Percentiles rank a stretch among this genome's conserved stretches.
These are phyloP conservation scores for Stratiomys singularior DNA, from an alignment of 2,888 invertebrate species.

Conservation along the genomic window DNA sequence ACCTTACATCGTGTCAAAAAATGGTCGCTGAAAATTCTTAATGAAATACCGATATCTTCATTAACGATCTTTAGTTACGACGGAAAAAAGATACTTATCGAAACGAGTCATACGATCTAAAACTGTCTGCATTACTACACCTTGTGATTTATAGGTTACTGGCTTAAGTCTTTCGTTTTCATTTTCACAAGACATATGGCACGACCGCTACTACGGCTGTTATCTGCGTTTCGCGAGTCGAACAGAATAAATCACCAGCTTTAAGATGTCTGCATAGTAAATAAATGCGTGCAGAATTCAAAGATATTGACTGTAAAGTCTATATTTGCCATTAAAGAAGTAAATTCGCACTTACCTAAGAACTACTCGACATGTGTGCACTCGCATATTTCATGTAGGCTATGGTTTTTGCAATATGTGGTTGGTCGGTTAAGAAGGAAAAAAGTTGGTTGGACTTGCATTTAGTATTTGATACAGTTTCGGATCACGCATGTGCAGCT, in stretches of 20 bases:
- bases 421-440: too few species aligned
- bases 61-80: neutral
- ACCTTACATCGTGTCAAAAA: neutral
- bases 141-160: slow-evolving; percentile 1
- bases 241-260: slow-evolving; percentile 4
- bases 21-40: neutral
- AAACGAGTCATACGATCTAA: too few species aligned
- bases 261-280: neutral
- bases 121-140: too few species aligned
- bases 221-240: neutral
- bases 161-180: slow-evolving; percentile 6
- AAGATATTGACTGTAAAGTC: neutral
- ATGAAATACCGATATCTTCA: slow-evolving; percentile 17
- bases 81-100: too few species aligned
- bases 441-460: too few species aligned
- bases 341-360: neutral
- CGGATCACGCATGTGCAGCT: too few species aligned
- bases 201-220: too few species aligned
- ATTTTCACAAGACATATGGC: neutral
- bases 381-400: too few species aligned
- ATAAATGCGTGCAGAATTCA: neutral
- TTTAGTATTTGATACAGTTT: too few species aligned
- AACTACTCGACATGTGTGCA: neutral
- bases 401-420: too few species aligned
- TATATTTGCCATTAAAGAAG: neutral